Conservation (phyloP, 2,113 vertebrate genomes). For the Acanthochromis polyacanthus region DNA sequence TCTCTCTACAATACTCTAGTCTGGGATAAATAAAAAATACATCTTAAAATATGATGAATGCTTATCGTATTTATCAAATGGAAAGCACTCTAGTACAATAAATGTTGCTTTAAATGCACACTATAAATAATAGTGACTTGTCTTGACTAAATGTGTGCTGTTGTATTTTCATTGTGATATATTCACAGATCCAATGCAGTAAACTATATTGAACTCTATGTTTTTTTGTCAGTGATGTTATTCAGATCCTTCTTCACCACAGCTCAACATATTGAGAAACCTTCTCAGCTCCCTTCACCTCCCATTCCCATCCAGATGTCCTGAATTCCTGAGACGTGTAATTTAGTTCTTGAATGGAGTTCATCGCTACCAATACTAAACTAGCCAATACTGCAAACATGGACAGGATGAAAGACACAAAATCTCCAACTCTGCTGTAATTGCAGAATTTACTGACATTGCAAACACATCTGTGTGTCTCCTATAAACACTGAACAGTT, state of each 20-base stretch:
- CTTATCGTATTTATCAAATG: too few relatives aligned
- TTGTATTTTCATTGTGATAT: not conserved
- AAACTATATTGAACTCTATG: not conserved
- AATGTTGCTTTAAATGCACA: too few relatives aligned
- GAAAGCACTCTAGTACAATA: too few relatives aligned
- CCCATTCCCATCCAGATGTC: not conserved
- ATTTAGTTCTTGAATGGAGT: not conserved
- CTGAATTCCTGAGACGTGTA: not conserved
- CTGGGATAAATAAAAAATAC: too few relatives aligned
- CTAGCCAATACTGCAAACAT: not conserved
- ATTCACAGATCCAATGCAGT: not conserved
- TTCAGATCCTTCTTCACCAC: not conserved
- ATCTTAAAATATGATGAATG: too few relatives aligned
- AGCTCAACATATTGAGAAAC: not conserved
- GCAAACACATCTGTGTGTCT: not conserved
- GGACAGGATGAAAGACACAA: not conserved
- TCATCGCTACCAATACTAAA: not conserved
- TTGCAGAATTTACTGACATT: not conserved
- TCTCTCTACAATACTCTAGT: too few relatives aligned
- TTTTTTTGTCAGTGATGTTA: not conserved
- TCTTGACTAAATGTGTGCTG: too few relatives aligned
- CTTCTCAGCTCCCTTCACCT: not conserved
- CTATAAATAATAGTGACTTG: too few relatives aligned
- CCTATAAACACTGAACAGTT: not conserved
- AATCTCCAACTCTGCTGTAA: not conserved